Conservation (phyloP, 2,888 invertebrate genomes). For the Ichneumon xanthorius region DNA sequence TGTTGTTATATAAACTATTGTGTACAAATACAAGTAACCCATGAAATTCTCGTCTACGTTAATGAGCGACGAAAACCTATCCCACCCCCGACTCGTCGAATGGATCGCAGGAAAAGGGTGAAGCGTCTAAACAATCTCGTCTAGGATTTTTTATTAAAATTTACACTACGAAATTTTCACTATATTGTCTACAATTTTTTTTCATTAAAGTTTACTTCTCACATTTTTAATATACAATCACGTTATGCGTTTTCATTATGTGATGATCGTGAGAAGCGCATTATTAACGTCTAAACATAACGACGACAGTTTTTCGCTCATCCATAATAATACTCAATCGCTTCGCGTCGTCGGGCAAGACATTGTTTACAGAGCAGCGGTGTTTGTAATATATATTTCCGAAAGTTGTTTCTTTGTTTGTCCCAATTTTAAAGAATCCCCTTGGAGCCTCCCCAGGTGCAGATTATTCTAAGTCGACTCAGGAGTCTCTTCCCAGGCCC, state of each 20-base stretch:
- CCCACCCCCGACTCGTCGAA: background rate
- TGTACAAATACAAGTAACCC: conserved; percentile 80
- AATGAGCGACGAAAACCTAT: background rate
- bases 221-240: conserved; percentile 48
- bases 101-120: conserved; percentile 14
- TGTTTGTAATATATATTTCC: background rate
- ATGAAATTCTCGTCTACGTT: conserved; percentile 25
- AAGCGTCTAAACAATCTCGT: background rate
- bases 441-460: no score
- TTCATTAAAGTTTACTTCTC: conserved; percentile 40
- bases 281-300: background rate
- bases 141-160: conserved; percentile 51
- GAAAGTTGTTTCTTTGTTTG: no score
- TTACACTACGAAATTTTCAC: conserved; percentile 19
- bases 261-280: background rate
- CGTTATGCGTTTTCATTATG: background rate
- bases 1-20: conserved; percentile 80
- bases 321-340: background rate
- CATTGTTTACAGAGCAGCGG: background rate
- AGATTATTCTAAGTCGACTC: no score
- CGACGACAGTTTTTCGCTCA: background rate
- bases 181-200: conserved; percentile 20
- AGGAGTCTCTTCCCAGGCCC: no score
- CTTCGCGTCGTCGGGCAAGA: conserved; percentile 5
- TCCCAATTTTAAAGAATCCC: no score